Base-by-base conservation (phyloP, 1,140 invertebrate species). In the Ephestia elutella region DNA sequence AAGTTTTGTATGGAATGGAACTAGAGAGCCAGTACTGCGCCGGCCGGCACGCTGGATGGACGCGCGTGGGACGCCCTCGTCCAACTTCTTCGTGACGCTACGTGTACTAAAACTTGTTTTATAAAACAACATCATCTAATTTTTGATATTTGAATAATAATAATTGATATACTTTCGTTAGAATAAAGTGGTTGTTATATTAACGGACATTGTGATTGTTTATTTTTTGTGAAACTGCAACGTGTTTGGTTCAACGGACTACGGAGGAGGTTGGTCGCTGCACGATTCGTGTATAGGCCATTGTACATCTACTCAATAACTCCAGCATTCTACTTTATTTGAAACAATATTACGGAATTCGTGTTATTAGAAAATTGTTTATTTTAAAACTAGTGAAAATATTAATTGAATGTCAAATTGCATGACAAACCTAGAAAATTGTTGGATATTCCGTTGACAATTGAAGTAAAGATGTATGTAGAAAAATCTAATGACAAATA, bases 211-310 rank as follows among this genome's bases (percentile, higher is more conserved):
- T 61, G 72, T 68, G 82, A 74, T 73, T 86, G 73, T 82, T 82
- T 81, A 77, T 77, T 84, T 78, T 85, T 80, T 86, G 85, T 87
- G 81, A 80, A 80, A 76, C 78, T 84, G 72, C 84, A 86, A 85
- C 85, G 82, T 86, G 85, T 84, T 83, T 87, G 81, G 85, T 87
- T 87, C 85, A 86, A 86, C 77, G 85, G 80, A 87, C 83, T 81
- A 76, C 78, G 62, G 71, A 71, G 65, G 68, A 86, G 85, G 83
- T 87, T 82, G 83, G 83, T 84, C 78, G 77, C 67, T 73, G 75
- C 71, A 71, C 68, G 71, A 71, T 80, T 78, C 78, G 72, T 77
- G 76, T 75, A 66, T 70, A 80, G 70, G 74, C 72, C 73, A 78
- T 78, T 81, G 74, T 78, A 71, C 71, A 78, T 79, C 73, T 76